Evolutionary conservation across 2,113 vertebrate species (phyloP), one percentile per base, ranked within the genome.

Genomic region (Channa maculata): DNA sequence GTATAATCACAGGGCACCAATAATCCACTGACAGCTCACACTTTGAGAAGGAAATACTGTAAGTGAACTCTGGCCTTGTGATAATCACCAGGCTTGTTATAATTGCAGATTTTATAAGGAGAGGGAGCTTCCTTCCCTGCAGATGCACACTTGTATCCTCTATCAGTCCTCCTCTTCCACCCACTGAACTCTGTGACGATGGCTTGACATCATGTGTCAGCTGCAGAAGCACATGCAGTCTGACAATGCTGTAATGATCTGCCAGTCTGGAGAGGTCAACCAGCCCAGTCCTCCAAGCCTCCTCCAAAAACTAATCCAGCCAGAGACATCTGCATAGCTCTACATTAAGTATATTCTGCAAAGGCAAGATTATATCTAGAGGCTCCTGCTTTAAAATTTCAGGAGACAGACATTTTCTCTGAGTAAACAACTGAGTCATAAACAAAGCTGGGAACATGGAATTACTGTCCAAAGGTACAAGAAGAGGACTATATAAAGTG

Each of bases 1-100:
- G 79, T 51, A 87, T 86, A 83, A 89, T 89, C 86, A 80, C 65
- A 61, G 64, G 10, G 59, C 67, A 85, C 85, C 90, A 88, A 88
- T 92, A 64, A 87, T 86, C 83, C 62, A 80, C 80, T 59, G 41
- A 64, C 76, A 64, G 76, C 63, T 74, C 75, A 10, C 57, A 76
- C 55, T 63, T 70, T 76, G 77, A 74, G 68, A 57, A 57, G 50
- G 62, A 80, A 41, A 75, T 65, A 24, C 24, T 24, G 24, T 24
- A 61, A 78, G 45, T 71, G 60, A 78, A 79, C 72, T 79, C 64
- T 73, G 54, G 78, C 76, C 72, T 86, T 33, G 5, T 60, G 78
- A 70, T 86, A 83, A 86, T 91, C 88, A 81, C 73, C 71, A 69
- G 70, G 13, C 61, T 81, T 53, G 61, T 80, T 77, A 77, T 82